Percentiles rank a stretch among this genome's conserved stretches.
phyloP scores from a whole-genome alignment of 2,113 vertebrate species.

The Actenoides lindsayi region DNA sequence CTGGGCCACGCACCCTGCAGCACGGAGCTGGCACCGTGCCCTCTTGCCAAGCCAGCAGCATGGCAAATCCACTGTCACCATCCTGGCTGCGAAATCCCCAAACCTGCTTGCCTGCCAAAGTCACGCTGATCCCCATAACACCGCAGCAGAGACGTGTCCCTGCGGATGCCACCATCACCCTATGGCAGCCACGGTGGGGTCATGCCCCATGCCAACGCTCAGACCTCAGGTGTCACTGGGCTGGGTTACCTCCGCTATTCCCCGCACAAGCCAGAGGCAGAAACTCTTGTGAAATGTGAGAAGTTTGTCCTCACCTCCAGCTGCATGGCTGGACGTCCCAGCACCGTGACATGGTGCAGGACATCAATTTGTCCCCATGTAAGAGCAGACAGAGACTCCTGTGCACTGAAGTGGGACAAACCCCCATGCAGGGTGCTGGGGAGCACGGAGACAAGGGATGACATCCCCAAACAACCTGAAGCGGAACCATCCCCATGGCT shows the following conservation, averaged over 20 bases:
- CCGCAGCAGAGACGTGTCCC: fast-evolving
- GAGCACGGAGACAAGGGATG: not conserved
- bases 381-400: not conserved
- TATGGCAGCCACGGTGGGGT: fast-evolving
- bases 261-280: not conserved
- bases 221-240: fast-evolving
- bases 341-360: fast-evolving
- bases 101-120: not conserved
- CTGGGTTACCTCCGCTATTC: not conserved
- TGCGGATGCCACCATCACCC: fast-evolving
- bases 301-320: not conserved
- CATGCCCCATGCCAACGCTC: fast-evolving
- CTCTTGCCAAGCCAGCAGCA: not conserved
- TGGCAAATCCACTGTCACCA: not conserved
- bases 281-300: not conserved
- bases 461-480: not conserved
- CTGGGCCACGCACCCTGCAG: fast-evolving
- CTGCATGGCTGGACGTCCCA: not conserved
- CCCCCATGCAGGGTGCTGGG: not conserved
- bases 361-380: not conserved
- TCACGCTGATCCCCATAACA: fast-evolving
- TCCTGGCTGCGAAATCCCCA: not conserved
- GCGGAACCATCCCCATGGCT: not conserved
- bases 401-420: not conserved
- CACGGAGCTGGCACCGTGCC: not conserved